Evolutionary conservation across 2,113 vertebrate species (phyloP).

Genomic region (Protomyctophum bolini): DNA sequence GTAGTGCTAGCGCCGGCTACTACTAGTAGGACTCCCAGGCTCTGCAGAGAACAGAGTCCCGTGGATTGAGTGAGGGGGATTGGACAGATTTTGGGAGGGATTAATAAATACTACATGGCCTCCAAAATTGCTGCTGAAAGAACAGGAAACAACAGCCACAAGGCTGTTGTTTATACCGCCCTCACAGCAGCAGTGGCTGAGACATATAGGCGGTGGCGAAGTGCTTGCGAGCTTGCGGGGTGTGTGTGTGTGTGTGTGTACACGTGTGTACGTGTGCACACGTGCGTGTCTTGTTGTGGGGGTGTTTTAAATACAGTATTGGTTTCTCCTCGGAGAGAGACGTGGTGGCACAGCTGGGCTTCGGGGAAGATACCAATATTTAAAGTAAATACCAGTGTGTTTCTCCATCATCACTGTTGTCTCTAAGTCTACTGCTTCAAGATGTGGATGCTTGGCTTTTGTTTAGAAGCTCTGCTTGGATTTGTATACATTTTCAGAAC

Average conservation of each 20-base stretch:
- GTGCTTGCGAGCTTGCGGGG: not conserved
- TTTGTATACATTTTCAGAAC: constrained; percentile 34
- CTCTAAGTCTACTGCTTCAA: constrained; percentile 25
- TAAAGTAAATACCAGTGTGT: constrained; percentile 10
- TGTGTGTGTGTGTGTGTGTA: constrained; percentile 13
- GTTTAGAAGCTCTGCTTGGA: constrained; percentile 23
- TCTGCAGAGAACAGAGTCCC: no score
- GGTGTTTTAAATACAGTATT: constrained; percentile 27
- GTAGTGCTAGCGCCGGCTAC: no score
- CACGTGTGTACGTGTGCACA: no score
- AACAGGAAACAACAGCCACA: constrained; percentile 66
- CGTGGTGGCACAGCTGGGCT: constrained; percentile 33
- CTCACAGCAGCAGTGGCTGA: constrained; percentile 24
- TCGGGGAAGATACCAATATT: constrained; percentile 27
- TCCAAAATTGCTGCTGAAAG: constrained; percentile 78
- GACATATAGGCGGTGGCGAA: not conserved
- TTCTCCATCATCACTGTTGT: constrained; percentile 25
- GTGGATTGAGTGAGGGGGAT: not conserved
- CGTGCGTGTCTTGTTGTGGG: constrained; percentile 16
- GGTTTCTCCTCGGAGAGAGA: constrained; percentile 43
- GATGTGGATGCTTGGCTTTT: constrained; percentile 6
- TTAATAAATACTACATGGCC: constrained; percentile 60
- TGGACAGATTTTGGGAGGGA: constrained; percentile 76
- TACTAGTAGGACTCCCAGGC: no score
- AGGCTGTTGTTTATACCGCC: constrained; percentile 34